A percentile compares a stretch with the other conserved stretches of the same genome.
Conservation (phyloP, 2,888 invertebrate genomes). For the Nephrotoma guestfalica region DNA sequence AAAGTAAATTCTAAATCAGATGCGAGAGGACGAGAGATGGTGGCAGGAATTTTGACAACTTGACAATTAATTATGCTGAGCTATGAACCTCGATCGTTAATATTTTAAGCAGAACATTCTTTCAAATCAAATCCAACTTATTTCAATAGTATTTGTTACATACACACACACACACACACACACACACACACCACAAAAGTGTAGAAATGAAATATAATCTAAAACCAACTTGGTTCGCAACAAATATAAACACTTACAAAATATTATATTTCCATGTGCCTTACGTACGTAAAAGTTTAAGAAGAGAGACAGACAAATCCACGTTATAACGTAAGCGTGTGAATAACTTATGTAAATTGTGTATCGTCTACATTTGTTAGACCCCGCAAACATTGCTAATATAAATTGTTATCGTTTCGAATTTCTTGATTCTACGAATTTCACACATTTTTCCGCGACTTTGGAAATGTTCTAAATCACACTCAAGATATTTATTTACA, state of each 20-base stretch:
- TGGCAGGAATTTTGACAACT: too few species aligned
- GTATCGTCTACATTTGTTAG: neutral
- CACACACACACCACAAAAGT: too few species aligned
- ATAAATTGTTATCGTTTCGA: neutral
- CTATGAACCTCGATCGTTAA: too few species aligned
- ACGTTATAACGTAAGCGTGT: neutral
- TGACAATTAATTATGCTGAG: too few species aligned
- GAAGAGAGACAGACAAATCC: neutral
- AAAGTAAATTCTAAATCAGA: too few species aligned
- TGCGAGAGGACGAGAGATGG: too few species aligned
- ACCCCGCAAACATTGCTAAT: neutral
- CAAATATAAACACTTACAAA: neutral
- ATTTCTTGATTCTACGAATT: neutral
- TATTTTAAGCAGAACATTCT: too few species aligned
- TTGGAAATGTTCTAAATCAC: neutral
- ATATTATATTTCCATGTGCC: neutral
- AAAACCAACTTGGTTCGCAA: too few species aligned
- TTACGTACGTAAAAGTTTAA: neutral
- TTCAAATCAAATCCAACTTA: too few species aligned
- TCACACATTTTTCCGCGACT: neutral
- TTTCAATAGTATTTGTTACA: too few species aligned
- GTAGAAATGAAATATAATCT: too few species aligned
- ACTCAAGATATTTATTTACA: neutral
- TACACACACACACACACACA: too few species aligned
- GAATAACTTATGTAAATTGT: neutral